A percentile compares a stretch with the other conserved stretches of the same genome.
These are phyloP conservation scores for Phyllostomus hastatus DNA, from an alignment of 2,113 vertebrate species.

Conservation along the genomic window DNA sequence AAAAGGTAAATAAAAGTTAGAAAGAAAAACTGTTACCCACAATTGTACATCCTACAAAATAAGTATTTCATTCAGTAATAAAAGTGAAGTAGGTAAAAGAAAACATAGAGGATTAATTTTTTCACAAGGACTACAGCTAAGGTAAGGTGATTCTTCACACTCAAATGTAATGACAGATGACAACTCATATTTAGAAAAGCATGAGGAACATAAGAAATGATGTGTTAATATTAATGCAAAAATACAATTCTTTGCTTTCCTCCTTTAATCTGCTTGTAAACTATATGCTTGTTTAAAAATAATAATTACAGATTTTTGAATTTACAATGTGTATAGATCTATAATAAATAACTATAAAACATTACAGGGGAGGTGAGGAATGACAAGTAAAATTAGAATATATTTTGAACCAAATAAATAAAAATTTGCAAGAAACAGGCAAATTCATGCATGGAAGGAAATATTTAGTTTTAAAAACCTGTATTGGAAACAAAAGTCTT, in stretches of 20 bases:
- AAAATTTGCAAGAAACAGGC: neutral
- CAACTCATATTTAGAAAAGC: neutral
- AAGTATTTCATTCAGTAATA: neutral
- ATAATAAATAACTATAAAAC: neutral
- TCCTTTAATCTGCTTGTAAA: neutral
- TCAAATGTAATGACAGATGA: neutral
- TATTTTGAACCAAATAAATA: neutral
- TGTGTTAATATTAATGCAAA: neutral
- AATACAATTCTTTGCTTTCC: neutral
- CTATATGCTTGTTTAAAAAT: neutral
- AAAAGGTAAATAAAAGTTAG: neutral
- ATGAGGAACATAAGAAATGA: neutral
- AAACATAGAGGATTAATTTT: neutral
- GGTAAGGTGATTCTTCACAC: neutral
- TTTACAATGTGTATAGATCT: neutral
- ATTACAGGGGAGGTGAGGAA: neutral
- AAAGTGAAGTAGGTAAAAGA: neutral
- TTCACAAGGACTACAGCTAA: neutral
- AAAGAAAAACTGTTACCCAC: neutral
- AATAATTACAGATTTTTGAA: neutral
- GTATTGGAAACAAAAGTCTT: neutral
- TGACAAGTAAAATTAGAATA: neutral
- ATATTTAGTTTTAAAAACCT: neutral
- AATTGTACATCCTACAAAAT: neutral
- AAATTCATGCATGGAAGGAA: neutral